Conservation (phyloP, 2,888 invertebrate genomes). For the Pasiphila rectangulata region DNA sequence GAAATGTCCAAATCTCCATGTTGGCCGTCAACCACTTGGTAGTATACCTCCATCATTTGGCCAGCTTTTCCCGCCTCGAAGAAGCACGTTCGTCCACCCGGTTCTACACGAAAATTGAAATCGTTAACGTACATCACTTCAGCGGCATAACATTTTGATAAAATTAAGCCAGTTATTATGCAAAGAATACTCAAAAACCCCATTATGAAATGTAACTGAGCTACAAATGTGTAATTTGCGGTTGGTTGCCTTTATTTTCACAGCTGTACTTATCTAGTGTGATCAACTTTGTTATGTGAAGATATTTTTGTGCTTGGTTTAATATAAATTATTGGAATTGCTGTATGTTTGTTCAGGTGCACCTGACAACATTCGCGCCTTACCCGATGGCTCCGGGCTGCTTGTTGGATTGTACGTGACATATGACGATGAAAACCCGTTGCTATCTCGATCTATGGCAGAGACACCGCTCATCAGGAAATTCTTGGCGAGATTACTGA, state of each 20-base stretch:
- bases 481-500: conserved; percentile 82
- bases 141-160: conserved; percentile 31
- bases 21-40: conserved; percentile 88
- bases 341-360: conserved; percentile 53
- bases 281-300: not conserved
- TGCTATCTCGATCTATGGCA: conserved; percentile 74
- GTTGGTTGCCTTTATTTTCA: conserved; percentile 28
- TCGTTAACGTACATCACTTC: conserved; percentile 55
- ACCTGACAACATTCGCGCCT: conserved; percentile 83
- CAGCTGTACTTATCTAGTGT: conserved; percentile 31
- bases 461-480: conserved; percentile 84
- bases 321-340: not conserved
- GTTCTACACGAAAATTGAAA: conserved; percentile 62
- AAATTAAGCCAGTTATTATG: conserved; percentile 24
- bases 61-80: conserved; percentile 60
- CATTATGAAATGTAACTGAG: conserved; percentile 8
- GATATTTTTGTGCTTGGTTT: not conserved
- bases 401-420: conserved; percentile 82
- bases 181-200: not conserved
- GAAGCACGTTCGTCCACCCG: conserved; percentile 62
- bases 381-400: conserved; percentile 84
- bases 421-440: conserved; percentile 81
- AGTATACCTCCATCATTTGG: conserved; percentile 64
- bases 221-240: not conserved
- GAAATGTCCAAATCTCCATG: conserved; percentile 92